Base-by-base conservation (phyloP, 2,113 vertebrate species). In the Corvus cornix region DNA sequence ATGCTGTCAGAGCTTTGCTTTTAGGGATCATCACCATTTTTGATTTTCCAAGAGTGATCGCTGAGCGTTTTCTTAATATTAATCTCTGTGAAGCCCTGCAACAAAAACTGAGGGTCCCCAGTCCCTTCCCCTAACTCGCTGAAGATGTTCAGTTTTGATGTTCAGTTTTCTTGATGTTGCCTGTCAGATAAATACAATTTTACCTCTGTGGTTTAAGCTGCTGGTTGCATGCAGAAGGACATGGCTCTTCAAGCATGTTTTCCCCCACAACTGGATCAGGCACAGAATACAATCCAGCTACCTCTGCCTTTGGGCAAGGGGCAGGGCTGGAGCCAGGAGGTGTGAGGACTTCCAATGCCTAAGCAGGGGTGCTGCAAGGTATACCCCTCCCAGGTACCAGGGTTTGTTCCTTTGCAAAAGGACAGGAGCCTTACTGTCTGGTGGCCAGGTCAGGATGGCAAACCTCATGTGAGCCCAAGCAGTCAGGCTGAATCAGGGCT, bases 281-380 rank as follows among this genome's bases (percentile, higher is more conserved):
- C 16, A 35, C 13, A 75, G n/a, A 1, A 0, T 56, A 33, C 0
- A 1, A 49, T 30, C 13, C 72, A 53, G 9, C 18, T 12, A 28
- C 10, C 13, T 51, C 39, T 90, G 31, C 20, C 24, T 72, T 37
- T 67, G 60, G n/a, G 11, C 41, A 62, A 41, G 56, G 21, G 35
- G 7, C 56, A 88, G 31, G 2, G 5, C 51, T 81, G 74, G 23
- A 79, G 49, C 19, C 17, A 51, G 43, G 7, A 30, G 16, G 4
- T n/a, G 31, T 0, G 0, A 62, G 41, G 43, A 41, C 10, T 8
- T 70, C 3, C 16, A 37, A 0, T 9, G 46, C 24, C 39, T 24
- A 35, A 60, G 10, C 41, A 74, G 66, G 4, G 18, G 3, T 74
- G 22, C 13, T 22, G 10, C 28, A 41, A 81, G 10, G 13, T 37